A percentile compares a stretch with the other conserved stretches of the same genome.
phyloP scores from a whole-genome alignment of 2,113 vertebrate genomes.

The Myocastor coypus region DNA sequence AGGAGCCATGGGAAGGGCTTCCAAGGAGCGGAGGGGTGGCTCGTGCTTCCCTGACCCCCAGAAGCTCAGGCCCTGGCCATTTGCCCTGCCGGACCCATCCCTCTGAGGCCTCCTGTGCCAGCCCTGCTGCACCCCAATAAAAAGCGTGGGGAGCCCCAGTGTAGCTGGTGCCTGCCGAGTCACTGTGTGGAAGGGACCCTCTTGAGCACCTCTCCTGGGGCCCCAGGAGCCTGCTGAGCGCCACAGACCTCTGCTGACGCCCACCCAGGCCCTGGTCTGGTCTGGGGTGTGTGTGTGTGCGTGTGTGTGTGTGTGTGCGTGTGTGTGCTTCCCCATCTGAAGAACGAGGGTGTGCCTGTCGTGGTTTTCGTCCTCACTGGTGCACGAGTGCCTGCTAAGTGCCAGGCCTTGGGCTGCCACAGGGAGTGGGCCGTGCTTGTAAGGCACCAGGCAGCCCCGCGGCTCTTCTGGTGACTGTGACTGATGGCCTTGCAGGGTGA shows the following conservation, averaged over 20 bases:
- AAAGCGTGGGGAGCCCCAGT: fast-evolving
- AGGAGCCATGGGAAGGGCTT: neutral
- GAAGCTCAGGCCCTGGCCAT: neutral
- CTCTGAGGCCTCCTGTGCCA: fast-evolving
- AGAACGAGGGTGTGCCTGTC: neutral
- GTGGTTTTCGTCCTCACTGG: neutral
- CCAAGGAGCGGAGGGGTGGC: fast-evolving
- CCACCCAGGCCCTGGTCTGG: neutral
- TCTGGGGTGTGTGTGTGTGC: no score
- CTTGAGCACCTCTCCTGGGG: neutral
- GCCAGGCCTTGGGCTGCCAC: neutral
- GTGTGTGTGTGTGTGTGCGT: no score
- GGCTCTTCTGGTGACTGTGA: neutral
- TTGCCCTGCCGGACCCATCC: neutral
- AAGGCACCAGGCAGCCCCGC: neutral
- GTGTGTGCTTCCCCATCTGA: neutral
- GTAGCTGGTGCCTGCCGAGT: neutral
- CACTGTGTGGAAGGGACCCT: neutral
- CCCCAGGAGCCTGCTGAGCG: neutral
- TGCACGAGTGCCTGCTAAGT: neutral
- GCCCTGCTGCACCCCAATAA: fast-evolving
- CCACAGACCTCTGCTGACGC: neutral
- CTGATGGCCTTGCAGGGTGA: neutral
- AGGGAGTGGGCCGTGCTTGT: neutral
- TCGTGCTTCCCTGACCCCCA: neutral